A percentile compares a stretch with the other conserved stretches of the same genome.
These are phyloP conservation scores for Hybognathus amarus DNA, from an alignment of 2,797 vertebrate genomes.

Conservation along the genomic window DNA sequence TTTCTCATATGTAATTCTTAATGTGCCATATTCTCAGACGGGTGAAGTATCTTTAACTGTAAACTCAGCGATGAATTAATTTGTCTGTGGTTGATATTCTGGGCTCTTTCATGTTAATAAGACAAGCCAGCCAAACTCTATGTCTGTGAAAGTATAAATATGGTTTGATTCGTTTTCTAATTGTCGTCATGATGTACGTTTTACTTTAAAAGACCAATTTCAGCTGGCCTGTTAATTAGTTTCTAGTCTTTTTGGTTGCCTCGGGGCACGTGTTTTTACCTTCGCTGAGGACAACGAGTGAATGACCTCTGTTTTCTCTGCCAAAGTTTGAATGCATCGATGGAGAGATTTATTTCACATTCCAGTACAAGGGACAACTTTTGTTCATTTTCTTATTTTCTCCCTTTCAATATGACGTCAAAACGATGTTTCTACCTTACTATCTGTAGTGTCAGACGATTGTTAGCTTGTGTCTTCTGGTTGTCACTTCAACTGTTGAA, in stretches of 20 bases:
- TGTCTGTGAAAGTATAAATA: conserved; percentile 59
- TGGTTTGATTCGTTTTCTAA: conserved; percentile 20
- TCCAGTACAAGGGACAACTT: conserved; percentile 27
- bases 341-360: conserved; percentile 39
- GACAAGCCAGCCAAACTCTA: conserved; percentile 45
- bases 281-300: conserved; percentile 54
- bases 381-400: conserved; percentile 4
- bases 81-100: conserved; percentile 60
- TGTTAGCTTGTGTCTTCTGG: conserved; percentile 54
- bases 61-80: conserved; percentile 73
- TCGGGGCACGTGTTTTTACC: conserved; percentile 43
- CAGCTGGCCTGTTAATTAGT: conserved; percentile 36
- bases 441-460: conserved; percentile 44
- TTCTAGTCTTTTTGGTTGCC: conserved; percentile 43
- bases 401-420: conserved; percentile 49
- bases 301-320: conserved; percentile 61
- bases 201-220: conserved; percentile 29
- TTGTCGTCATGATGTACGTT: conserved; percentile 26
- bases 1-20: conserved; percentile 69
- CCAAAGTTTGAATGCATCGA: conserved; percentile 66
- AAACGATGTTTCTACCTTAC: conserved; percentile 48
- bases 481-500: conserved; percentile 36
- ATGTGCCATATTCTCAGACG: conserved; percentile 76
- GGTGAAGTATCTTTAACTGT: conserved; percentile 67
- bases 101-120: conserved; percentile 62